Evolutionary conservation across 2,888 invertebrate genomes (phyloP).

Genomic region (Cosmia trapezina): DNA sequence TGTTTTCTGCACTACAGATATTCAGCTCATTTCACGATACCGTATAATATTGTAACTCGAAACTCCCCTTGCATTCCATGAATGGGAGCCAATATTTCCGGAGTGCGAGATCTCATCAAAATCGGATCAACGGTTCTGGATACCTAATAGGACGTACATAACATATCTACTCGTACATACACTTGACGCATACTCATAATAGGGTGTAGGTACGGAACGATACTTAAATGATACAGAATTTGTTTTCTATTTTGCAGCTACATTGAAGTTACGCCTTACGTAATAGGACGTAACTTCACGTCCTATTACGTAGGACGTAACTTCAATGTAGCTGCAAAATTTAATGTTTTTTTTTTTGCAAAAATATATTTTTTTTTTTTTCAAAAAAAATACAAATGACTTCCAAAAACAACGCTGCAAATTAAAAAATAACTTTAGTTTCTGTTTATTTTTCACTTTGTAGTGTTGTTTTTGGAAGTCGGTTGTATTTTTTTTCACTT

Average conservation of each 20-base stretch:
- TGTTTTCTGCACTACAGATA: constrained; percentile 27
- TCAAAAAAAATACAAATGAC: too few relatives aligned
- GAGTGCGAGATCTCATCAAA: constrained; percentile 64
- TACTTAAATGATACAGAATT: too few relatives aligned
- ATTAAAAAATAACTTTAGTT: too few relatives aligned
- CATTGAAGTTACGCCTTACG: too few relatives aligned
- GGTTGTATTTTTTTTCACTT: too few relatives aligned
- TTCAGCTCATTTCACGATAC: constrained; percentile 26
- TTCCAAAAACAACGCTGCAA: too few relatives aligned
- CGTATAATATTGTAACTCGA: constrained; percentile 38
- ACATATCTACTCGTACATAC: constrained; percentile 17
- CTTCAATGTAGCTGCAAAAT: not conserved
- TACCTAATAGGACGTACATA: constrained; percentile 53
- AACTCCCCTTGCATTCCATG: constrained; percentile 59
- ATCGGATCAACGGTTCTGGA: constrained; percentile 67
- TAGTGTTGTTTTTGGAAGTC: too few relatives aligned
- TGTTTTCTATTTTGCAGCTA: too few relatives aligned
- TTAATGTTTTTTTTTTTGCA: not conserved
- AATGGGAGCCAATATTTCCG: constrained; percentile 63
- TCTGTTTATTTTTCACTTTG: too few relatives aligned
- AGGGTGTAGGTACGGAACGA: constrained; percentile 3
- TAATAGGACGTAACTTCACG: too few relatives aligned
- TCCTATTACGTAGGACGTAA: not conserved
- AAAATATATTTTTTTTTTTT: too few relatives aligned
- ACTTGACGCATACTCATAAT: constrained; percentile 37